These are phyloP conservation scores for Antennarius maculatus DNA, from an alignment of 2,797 vertebrate species.

Conservation along the genomic window DNA sequence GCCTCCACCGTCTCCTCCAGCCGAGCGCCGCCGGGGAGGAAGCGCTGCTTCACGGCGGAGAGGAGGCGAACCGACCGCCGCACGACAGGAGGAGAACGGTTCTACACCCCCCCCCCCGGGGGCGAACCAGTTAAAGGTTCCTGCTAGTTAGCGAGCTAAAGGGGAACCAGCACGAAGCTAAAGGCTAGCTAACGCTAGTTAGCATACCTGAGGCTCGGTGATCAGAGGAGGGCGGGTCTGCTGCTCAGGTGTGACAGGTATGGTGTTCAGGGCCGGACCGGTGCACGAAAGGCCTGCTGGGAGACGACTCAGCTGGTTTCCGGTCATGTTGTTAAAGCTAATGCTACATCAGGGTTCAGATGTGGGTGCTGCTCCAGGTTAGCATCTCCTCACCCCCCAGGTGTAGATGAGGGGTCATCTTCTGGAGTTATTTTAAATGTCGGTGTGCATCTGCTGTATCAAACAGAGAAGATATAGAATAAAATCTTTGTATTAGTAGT, in stretches of 20 bases:
- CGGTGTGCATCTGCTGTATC: too few relatives aligned
- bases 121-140: not conserved
- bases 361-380: not conserved
- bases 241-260: conserved; percentile 45
- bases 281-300: too few relatives aligned
- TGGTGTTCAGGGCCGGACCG: too few relatives aligned
- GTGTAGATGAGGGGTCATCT: not conserved
- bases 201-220: conserved; percentile 33
- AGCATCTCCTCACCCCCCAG: not conserved
- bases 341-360: not conserved
- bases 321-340: not conserved
- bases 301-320: not conserved
- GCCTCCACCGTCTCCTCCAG: conserved; percentile 34
- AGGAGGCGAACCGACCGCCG: conserved; percentile 31
- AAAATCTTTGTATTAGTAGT: too few relatives aligned
- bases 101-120: not conserved
- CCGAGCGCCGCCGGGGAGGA: too few relatives aligned
- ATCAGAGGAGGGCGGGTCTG: conserved; percentile 53
- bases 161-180: conserved; percentile 27
- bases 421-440: not conserved
- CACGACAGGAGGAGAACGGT: conserved; percentile 7
- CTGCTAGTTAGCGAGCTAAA: conserved; percentile 14
- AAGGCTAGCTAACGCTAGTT: conserved; percentile 44
- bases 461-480: too few relatives aligned
- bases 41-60: conserved; percentile 22